phyloP scores from a whole-genome alignment of 2,888 invertebrate species.

The Agrotis ipsilon region DNA sequence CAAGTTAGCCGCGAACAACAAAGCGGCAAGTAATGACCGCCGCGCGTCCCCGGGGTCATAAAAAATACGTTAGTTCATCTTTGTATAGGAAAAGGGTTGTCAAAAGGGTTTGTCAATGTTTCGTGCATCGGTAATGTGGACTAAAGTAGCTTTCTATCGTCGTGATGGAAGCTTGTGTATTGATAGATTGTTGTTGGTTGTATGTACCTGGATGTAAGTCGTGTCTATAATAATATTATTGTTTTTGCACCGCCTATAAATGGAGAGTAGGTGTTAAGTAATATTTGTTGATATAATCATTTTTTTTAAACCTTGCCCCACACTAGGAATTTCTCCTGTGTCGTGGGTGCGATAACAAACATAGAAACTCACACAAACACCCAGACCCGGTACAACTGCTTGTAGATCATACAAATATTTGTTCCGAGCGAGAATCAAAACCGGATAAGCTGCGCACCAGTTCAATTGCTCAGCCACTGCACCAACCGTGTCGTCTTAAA shows the following conservation, averaged over 20 bases:
- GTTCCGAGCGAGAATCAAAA: no score
- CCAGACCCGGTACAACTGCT: no score
- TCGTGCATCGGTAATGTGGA: constrained; percentile 42
- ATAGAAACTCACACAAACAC: no score
- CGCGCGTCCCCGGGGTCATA: constrained; percentile 57
- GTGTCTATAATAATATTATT: no score
- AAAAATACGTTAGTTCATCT: constrained; percentile 61
- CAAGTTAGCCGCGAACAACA: constrained; percentile 57
- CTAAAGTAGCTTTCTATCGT: constrained; percentile 38
- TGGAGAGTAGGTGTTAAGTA: background rate
- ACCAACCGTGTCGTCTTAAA: no score
- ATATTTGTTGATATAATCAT: constrained; percentile 1
- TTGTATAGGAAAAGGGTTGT: constrained; percentile 55
- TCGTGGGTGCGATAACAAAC: no score
- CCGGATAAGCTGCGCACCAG: no score
- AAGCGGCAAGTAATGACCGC: constrained; percentile 62
- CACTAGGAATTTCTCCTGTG: no score
- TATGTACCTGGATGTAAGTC: background rate
- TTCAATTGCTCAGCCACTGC: no score
- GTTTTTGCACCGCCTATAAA: background rate
- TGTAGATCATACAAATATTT: no score
- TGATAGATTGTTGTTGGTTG: background rate
- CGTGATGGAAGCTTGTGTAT: constrained; percentile 25
- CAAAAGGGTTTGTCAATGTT: constrained; percentile 54
- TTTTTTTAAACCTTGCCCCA: no score